A percentile compares a stretch with the other conserved stretches of the same genome.
phyloP scores from a whole-genome alignment of 2,113 vertebrate genomes.

The Hemibagrus wyckioides region DNA sequence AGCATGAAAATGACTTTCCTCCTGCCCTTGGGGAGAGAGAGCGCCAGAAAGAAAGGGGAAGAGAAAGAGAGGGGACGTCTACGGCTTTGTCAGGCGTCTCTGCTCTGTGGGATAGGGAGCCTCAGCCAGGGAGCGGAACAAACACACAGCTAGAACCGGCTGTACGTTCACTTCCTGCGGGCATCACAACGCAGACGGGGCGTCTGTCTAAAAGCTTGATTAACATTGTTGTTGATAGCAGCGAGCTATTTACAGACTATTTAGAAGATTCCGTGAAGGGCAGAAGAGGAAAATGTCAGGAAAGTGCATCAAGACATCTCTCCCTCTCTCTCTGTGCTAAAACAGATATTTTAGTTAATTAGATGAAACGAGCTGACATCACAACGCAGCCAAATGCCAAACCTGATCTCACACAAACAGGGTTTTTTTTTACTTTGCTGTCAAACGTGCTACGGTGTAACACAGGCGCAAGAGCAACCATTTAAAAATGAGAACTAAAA shows the following conservation, averaged over 20 bases:
- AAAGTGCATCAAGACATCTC: conserved; percentile 16
- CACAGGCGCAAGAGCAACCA: background rate
- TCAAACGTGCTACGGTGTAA: background rate
- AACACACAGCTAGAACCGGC: conserved; percentile 50
- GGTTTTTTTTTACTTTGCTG: background rate
- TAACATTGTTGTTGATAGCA: conserved; percentile 47
- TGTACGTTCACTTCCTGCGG: conserved; percentile 41
- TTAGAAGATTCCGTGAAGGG: conserved; percentile 9
- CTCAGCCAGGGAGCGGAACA: conserved; percentile 57
- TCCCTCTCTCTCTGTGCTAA: background rate
- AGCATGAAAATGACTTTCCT: conserved; percentile 66
- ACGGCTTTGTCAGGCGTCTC: conserved; percentile 59
- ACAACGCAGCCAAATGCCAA: background rate
- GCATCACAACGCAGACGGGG: background rate
- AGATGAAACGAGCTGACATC: background rate
- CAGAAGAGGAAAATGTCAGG: conserved; percentile 29
- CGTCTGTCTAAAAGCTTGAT: conserved; percentile 33
- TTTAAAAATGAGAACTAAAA: background rate
- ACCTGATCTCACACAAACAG: background rate
- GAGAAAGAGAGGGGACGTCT: conserved; percentile 46
- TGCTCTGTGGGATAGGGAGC: conserved; percentile 58
- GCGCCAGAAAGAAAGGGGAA: conserved; percentile 42
- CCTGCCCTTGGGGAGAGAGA: conserved; percentile 54
- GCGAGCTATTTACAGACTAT: conserved; percentile 26
- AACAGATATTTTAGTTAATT: conserved; percentile 18